Evolutionary conservation across 2,888 invertebrate genomes (phyloP).

Genomic region (Orchesellides sinensis): DNA sequence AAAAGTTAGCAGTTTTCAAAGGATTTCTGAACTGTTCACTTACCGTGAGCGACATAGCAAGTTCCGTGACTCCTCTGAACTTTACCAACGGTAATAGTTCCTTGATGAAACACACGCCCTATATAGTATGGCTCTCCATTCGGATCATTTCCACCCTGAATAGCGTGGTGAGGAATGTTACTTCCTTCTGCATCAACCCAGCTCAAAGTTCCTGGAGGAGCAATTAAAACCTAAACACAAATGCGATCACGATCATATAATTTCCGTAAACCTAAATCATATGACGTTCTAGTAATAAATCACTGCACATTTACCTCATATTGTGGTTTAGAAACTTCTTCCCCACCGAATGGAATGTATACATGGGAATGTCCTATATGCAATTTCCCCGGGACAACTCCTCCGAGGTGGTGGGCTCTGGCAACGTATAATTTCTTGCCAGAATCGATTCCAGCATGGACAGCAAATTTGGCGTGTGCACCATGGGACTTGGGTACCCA

Average conservation of each 20-base stretch:
- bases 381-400: constrained; percentile 58
- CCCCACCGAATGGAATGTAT: constrained; percentile 61
- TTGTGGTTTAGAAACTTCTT: constrained; percentile 17
- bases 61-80: constrained; percentile 53
- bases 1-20: neutral
- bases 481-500: neutral
- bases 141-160: constrained; percentile 57
- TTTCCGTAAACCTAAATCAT: no score
- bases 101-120: constrained; percentile 54
- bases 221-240: constrained; percentile 46
- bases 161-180: constrained; percentile 52
- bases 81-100: constrained; percentile 66
- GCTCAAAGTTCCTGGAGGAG: constrained; percentile 63
- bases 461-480: constrained; percentile 4
- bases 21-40: neutral
- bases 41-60: constrained; percentile 67
- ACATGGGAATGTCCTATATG: constrained; percentile 42
- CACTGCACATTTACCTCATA: constrained; percentile 46
- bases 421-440: constrained; percentile 63
- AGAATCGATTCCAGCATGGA: constrained; percentile 61
- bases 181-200: constrained; percentile 59
- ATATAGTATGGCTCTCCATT: constrained; percentile 61
- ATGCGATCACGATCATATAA: no score
- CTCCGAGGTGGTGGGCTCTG: constrained; percentile 52
- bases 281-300: no score